These are phyloP conservation scores for Butorides virescens DNA, from an alignment of 2,113 vertebrate species.

Conservation along the genomic window DNA sequence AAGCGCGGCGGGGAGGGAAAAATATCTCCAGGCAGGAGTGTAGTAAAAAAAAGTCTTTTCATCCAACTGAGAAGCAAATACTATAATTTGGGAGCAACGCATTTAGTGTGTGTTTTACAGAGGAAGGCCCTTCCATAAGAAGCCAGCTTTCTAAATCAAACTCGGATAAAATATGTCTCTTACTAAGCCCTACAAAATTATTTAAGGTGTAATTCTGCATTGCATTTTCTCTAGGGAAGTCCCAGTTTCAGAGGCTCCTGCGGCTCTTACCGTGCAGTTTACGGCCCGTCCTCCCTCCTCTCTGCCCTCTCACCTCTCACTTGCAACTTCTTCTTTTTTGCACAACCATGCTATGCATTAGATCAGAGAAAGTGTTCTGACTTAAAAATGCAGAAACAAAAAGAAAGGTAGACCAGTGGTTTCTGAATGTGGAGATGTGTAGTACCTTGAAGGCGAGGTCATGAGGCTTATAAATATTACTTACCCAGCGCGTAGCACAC, in stretches of 20 bases:
- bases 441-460: background rate
- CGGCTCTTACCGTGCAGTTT: background rate
- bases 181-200: background rate
- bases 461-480: background rate
- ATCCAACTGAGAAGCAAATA: slow-evolving; percentile 18
- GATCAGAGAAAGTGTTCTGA: background rate
- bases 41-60: background rate
- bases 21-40: slow-evolving; percentile 17
- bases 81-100: background rate
- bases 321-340: background rate
- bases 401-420: background rate
- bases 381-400: background rate
- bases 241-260: background rate
- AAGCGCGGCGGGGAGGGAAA: background rate
- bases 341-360: background rate
- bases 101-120: background rate
- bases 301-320: background rate
- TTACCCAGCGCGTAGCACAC: fast-evolving
- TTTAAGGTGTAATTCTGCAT: background rate
- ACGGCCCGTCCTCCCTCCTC: background rate
- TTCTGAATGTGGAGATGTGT: background rate
- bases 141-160: background rate
- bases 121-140: background rate
- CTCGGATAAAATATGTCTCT: background rate
- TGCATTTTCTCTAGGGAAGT: background rate